These are phyloP conservation scores for Ridgeia piscesae DNA, from an alignment of 1,140 invertebrate species.

Conservation along the genomic window DNA sequence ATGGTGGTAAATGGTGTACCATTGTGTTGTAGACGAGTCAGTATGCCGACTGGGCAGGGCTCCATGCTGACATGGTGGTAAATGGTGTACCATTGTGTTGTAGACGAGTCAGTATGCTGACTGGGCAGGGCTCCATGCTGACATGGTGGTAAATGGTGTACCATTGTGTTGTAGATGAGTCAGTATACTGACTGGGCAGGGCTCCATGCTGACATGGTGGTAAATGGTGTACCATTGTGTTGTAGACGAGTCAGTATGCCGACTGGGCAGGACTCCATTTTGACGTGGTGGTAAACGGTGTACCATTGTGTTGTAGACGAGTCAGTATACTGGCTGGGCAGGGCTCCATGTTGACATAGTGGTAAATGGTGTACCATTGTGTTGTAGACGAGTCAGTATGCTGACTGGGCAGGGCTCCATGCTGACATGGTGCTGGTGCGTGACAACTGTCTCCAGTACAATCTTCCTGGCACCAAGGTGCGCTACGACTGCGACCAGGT, in stretches of 20 bases:
- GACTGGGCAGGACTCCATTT: slow-evolving; percentile 51
- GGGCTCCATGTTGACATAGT: slow-evolving; percentile 56
- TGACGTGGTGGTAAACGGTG: slow-evolving; percentile 53
- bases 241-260: slow-evolving; percentile 33
- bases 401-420: slow-evolving; percentile 52
- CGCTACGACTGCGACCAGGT: slow-evolving; percentile 55
- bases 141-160: slow-evolving; percentile 50
- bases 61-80: too few relatives aligned
- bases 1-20: too few relatives aligned
- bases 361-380: slow-evolving; percentile 38
- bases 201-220: slow-evolving; percentile 54
- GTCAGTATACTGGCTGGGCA: slow-evolving; percentile 44
- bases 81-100: neutral
- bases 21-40: too few relatives aligned
- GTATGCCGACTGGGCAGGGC: too few relatives aligned
- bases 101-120: slow-evolving; percentile 35
- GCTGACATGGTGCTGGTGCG: slow-evolving; percentile 53
- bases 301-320: neutral
- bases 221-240: slow-evolving; percentile 38
- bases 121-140: slow-evolving; percentile 52
- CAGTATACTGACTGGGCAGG: slow-evolving; percentile 48
- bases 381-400: slow-evolving; percentile 33
- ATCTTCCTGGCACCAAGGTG: slow-evolving; percentile 50
- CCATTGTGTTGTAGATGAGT: neutral
- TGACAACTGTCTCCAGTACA: slow-evolving; percentile 55